phyloP scores from a whole-genome alignment of 2,888 invertebrate genomes.

The Caenorhabditis afra region DNA sequence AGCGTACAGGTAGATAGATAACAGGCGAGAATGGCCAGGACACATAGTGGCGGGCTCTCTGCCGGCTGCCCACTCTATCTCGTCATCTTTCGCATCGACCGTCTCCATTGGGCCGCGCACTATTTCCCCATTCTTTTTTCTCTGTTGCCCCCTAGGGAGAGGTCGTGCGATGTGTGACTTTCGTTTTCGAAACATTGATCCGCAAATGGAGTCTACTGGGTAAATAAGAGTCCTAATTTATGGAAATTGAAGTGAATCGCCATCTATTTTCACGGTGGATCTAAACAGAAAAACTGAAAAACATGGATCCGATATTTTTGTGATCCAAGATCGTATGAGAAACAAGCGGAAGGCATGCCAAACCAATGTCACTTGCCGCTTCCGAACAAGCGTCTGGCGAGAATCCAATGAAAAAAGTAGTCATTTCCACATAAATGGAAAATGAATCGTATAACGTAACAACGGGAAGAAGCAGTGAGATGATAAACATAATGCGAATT shows the following conservation, averaged over 20 bases:
- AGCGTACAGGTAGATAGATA: conserved; percentile 38
- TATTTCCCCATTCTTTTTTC: conserved; percentile 7
- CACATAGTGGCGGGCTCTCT: conserved; percentile 39
- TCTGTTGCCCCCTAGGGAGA: conserved; percentile 9
- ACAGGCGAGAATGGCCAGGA: conserved; percentile 2
- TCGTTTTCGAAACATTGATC: conserved; percentile 26
- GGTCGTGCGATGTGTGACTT: conserved; percentile 8
- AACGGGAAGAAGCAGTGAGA: conserved; percentile 12
- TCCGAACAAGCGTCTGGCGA: conserved; percentile 48
- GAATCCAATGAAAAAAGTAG: conserved; percentile 56
- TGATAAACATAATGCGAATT: conserved; percentile 20
- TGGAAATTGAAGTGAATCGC: not conserved
- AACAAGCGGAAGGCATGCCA: conserved; percentile 15
- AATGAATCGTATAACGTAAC: conserved; percentile 55
- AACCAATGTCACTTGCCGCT: conserved; percentile 34
- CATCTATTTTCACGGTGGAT: no score
- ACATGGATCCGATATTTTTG: not conserved
- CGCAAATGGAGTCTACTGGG: not conserved
- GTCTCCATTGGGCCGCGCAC: not conserved
- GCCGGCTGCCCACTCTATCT: conserved; percentile 19
- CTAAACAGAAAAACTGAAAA: no score
- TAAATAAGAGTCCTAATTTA: not conserved
- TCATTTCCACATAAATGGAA: conserved; percentile 45
- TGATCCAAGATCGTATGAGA: conserved; percentile 22
- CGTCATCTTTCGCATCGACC: conserved; percentile 2